phyloP scores from a whole-genome alignment of 2,888 invertebrate species.

The Melieria picta region DNA sequence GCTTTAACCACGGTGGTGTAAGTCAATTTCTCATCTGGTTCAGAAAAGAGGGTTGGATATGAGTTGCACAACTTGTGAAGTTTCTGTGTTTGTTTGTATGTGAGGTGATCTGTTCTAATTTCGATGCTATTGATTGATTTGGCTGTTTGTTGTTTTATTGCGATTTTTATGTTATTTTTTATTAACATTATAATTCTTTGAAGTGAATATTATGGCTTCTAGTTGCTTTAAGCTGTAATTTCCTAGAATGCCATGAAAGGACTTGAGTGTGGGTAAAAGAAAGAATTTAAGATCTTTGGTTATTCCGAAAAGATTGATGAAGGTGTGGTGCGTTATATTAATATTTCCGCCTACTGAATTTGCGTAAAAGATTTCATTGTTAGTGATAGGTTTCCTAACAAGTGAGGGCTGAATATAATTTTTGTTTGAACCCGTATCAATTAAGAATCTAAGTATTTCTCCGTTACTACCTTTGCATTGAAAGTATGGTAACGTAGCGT shows the following conservation, averaged over 20 bases:
- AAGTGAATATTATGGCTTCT: no score
- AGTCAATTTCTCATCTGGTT: no score
- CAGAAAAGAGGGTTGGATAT: no score
- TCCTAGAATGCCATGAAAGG: no score
- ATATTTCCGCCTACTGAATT: neutral
- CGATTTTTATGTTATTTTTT: neutral
- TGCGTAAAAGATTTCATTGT: neutral
- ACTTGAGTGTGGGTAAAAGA: neutral
- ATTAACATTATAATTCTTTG: no score
- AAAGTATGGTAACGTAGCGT: neutral
- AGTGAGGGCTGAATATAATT: neutral
- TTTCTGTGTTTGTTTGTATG: neutral
- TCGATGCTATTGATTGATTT: neutral
- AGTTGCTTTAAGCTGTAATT: no score
- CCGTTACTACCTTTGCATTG: neutral
- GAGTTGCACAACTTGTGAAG: no score
- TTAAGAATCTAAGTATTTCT: neutral
- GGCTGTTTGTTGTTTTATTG: slow-evolving; percentile 1
- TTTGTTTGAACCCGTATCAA: neutral
- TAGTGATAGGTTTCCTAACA: neutral
- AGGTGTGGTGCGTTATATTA: neutral
- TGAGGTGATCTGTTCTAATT: neutral
- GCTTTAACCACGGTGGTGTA: no score
- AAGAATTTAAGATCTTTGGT: neutral
- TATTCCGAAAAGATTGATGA: neutral